These are phyloP conservation scores for Drosophila littoralis DNA, from an alignment of 1,140 invertebrate species.

Conservation along the genomic window DNA sequence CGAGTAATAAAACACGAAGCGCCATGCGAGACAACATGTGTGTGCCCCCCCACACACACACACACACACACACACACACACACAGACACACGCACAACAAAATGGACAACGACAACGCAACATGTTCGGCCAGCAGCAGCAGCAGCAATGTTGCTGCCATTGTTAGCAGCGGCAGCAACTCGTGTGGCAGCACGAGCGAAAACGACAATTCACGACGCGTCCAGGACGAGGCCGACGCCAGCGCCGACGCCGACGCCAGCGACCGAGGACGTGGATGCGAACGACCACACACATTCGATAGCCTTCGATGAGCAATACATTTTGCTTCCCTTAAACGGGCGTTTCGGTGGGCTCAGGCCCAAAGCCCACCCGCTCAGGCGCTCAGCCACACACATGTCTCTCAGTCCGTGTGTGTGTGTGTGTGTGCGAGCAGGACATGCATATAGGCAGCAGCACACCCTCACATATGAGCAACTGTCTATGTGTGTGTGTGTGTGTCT, in stretches of 20 bases:
- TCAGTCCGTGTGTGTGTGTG: neutral
- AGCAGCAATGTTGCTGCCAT: slow-evolving; percentile 43
- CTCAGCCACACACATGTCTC: slow-evolving; percentile 10
- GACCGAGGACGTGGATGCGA: slow-evolving; percentile 15
- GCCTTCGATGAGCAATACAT: slow-evolving; percentile 82
- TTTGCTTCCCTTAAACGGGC: slow-evolving; percentile 76
- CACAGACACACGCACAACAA: slow-evolving; percentile 36
- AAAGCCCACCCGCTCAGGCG: slow-evolving; percentile 12
- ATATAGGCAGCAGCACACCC: slow-evolving; percentile 44
- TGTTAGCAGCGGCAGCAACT: slow-evolving; percentile 43
- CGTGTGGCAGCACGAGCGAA: slow-evolving; percentile 11
- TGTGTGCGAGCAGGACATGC: slow-evolving; percentile 62
- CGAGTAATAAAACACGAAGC: slow-evolving; percentile 81
- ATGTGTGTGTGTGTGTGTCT: slow-evolving; percentile 27
- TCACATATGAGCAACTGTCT: slow-evolving; percentile 17
- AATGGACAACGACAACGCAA: slow-evolving; percentile 70
- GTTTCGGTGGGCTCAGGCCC: slow-evolving; percentile 45
- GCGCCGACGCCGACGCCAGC: slow-evolving; percentile 19
- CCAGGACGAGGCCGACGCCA: slow-evolving; percentile 13
- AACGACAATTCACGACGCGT: slow-evolving; percentile 1
- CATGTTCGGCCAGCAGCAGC: slow-evolving; percentile 71
- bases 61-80: slow-evolving; percentile 38
- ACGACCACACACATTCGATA: slow-evolving; percentile 75
- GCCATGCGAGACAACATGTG: slow-evolving; percentile 61
- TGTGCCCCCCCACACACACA: slow-evolving; percentile 48